Conservation (phyloP, 1,140 invertebrate genomes). For the Phymastichus coffea region DNA sequence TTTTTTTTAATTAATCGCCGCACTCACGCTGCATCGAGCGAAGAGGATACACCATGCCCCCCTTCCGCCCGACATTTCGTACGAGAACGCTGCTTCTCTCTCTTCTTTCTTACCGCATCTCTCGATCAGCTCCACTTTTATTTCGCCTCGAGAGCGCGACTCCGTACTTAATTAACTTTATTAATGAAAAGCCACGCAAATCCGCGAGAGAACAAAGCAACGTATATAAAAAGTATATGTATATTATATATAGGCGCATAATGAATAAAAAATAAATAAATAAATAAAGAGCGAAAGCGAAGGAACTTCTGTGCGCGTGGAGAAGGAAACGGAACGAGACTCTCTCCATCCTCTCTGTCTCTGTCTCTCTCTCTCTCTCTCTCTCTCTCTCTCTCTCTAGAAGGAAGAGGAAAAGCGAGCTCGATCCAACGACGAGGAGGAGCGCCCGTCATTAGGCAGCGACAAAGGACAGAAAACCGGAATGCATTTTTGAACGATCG, state of each 20-base stretch:
- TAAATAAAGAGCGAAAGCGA: background rate
- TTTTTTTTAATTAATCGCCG: too few relatives aligned
- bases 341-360: too few relatives aligned
- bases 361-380: too few relatives aligned
- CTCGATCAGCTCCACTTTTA: too few relatives aligned
- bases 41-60: too few relatives aligned
- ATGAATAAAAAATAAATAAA: conserved; percentile 9
- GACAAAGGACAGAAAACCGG: background rate
- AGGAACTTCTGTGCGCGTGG: conserved; percentile 5
- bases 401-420: too few relatives aligned
- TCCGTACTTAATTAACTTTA: conserved; percentile 27
- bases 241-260: conserved; percentile 8
- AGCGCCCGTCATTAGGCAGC: background rate
- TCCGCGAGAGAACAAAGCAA: conserved; percentile 12
- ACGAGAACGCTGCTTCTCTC: too few relatives aligned
- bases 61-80: too few relatives aligned
- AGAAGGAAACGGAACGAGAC: conserved; percentile 14
- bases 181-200: conserved; percentile 19
- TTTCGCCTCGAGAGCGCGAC: too few relatives aligned
- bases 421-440: background rate
- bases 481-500: conserved; percentile 23
- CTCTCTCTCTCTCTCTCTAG: too few relatives aligned
- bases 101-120: too few relatives aligned
- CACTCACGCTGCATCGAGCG: too few relatives aligned
- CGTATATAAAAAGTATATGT: background rate